phyloP scores from a whole-genome alignment of 1,140 invertebrate genomes.

The Pollicipes pollicipes region DNA sequence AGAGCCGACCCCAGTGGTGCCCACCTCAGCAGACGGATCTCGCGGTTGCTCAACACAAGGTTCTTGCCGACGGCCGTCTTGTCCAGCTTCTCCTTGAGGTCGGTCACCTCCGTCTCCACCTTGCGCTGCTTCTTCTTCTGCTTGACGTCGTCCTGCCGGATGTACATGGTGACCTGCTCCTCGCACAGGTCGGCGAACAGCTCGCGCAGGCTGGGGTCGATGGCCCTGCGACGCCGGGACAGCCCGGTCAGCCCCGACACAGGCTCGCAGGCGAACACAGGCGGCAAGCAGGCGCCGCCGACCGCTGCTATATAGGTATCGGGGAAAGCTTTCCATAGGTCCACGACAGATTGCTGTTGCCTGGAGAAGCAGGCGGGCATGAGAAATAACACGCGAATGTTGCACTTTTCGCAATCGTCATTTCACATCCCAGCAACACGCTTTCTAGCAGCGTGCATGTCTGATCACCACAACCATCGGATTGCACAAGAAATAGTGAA shows the following conservation, averaged over 20 bases:
- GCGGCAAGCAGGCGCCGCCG: too few species aligned
- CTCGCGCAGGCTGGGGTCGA: constrained; percentile 30
- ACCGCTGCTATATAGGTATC: too few species aligned
- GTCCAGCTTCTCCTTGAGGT: constrained; percentile 61
- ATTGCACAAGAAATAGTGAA: too few species aligned
- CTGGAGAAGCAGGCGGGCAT: too few species aligned
- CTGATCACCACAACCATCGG: too few species aligned
- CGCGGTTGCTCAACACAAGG: constrained; percentile 76
- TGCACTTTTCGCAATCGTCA: too few species aligned
- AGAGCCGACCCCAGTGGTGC: too few species aligned
- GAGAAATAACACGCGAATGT: too few species aligned
- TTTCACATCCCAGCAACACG: too few species aligned
- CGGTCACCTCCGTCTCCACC: constrained; percentile 59
- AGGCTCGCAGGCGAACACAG: background rate
- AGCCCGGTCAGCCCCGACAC: constrained; percentile 5
- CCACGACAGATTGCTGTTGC: too few species aligned
- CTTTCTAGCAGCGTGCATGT: too few species aligned
- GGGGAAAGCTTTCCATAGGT: too few species aligned
- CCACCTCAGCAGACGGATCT: constrained; percentile 66
- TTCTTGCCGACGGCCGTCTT: constrained; percentile 50
- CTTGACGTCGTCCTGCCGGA: constrained; percentile 67
- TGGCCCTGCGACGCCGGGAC: constrained; percentile 12
- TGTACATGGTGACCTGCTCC: constrained; percentile 70
- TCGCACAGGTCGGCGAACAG: constrained; percentile 66
- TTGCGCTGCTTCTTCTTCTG: constrained; percentile 32